Percentiles rank a stretch among this genome's conserved stretches.
Evolutionary conservation across 2,888 invertebrate species (phyloP).

Genomic region (Pharmacophagus antenor): DNA sequence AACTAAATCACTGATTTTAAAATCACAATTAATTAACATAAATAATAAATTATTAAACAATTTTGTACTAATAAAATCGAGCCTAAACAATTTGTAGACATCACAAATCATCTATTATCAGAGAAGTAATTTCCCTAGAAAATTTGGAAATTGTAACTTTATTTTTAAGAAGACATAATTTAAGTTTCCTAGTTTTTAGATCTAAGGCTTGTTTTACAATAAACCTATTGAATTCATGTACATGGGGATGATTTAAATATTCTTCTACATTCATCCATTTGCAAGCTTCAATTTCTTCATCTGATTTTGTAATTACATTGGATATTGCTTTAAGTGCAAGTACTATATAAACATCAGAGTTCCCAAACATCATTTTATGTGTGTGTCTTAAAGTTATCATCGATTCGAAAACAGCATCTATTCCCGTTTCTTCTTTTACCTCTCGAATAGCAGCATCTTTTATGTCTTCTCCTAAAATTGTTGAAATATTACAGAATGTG

Average conservation of each 20-base stretch:
- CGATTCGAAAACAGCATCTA: slow-evolving; percentile 86
- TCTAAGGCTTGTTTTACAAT: slow-evolving; percentile 85
- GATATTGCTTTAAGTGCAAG: slow-evolving; percentile 85
- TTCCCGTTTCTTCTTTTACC: slow-evolving; percentile 94
- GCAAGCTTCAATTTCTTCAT: slow-evolving; percentile 87
- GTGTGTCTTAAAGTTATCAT: slow-evolving; percentile 89
- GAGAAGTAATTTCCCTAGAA: slow-evolving; percentile 57
- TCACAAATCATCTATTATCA: slow-evolving; percentile 57
- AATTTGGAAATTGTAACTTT: slow-evolving; percentile 51
- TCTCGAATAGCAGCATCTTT: slow-evolving; percentile 90
- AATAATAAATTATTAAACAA: neutral
- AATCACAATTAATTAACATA: neutral
- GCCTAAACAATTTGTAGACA: slow-evolving; percentile 26
- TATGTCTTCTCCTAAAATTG: slow-evolving; percentile 87
- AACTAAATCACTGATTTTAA: neutral
- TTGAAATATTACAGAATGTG: neutral
- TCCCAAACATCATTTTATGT: slow-evolving; percentile 88
- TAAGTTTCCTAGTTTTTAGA: slow-evolving; percentile 81
- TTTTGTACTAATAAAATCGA: neutral
- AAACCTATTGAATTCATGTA: slow-evolving; percentile 86
- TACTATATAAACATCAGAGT: slow-evolving; percentile 93
- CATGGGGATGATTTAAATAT: slow-evolving; percentile 85
- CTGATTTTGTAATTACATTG: slow-evolving; percentile 83
- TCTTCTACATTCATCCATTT: slow-evolving; percentile 91
- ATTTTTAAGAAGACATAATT: slow-evolving; percentile 79